phyloP scores from a whole-genome alignment of 2,797 vertebrate genomes.

The Ctenopoma multispine region DNA sequence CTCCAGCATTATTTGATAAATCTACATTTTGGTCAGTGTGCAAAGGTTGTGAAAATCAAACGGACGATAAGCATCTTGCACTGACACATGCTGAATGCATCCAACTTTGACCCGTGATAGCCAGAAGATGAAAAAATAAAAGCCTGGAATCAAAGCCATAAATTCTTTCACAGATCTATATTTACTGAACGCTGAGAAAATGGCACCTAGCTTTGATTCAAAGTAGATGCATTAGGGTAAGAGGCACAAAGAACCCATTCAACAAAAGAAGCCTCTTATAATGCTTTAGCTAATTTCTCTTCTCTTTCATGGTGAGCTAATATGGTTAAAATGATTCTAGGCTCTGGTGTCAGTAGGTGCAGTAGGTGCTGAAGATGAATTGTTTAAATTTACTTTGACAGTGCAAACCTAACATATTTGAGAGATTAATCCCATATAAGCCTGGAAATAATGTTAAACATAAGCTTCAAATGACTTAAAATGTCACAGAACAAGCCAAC shows the following conservation, averaged over 20 bases:
- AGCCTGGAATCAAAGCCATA: slow-evolving; percentile 30
- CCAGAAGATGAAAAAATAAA: slow-evolving; percentile 28
- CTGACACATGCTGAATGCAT: slow-evolving; percentile 31
- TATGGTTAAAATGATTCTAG: slow-evolving; percentile 19
- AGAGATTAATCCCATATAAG: neutral
- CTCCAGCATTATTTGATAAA: neutral
- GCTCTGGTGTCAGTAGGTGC: slow-evolving; percentile 12
- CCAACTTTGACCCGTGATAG: slow-evolving; percentile 27
- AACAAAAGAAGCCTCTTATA: slow-evolving; percentile 25
- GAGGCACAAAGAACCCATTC: slow-evolving; percentile 44
- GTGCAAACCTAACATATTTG: slow-evolving; percentile 9
- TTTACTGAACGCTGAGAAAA: slow-evolving; percentile 56
- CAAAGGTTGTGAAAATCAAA: slow-evolving; percentile 16
- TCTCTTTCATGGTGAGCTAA: slow-evolving; percentile 28
- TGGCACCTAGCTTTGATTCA: slow-evolving; percentile 54
- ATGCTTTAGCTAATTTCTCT: slow-evolving; percentile 23
- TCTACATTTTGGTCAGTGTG: neutral
- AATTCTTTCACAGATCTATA: slow-evolving; percentile 43
- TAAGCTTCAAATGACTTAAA: slow-evolving; percentile 14
- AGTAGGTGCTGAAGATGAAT: slow-evolving; percentile 1
- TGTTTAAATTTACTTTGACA: slow-evolving; percentile 16
- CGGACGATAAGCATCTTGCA: slow-evolving; percentile 18
- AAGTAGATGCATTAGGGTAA: slow-evolving; percentile 27
- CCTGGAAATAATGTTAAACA: slow-evolving; percentile 3
- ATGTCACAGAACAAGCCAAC: neutral